Evolutionary conservation across 1,140 invertebrate species (phyloP), one percentile per base, ranked within the genome.

Genomic region (Drosophila erecta): DNA sequence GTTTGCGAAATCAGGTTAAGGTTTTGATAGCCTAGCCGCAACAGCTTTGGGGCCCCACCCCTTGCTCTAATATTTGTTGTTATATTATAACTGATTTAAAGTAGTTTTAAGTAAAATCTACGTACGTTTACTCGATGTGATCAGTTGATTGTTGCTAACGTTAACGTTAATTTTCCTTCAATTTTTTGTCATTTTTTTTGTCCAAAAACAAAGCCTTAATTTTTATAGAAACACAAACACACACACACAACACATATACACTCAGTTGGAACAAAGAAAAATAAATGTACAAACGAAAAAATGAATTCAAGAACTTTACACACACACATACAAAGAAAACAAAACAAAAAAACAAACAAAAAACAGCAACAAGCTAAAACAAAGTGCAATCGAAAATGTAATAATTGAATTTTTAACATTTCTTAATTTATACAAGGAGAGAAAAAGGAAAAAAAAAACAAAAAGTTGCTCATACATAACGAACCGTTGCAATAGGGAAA

Each of bases 121-220:
- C 66, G 56, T 80, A 73, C 33, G 70, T 84, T 76, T 76, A 75
- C 70, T 62, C 54, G 69, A 86, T 86, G 84, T 87, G 79, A 87
- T 87, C 84, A 86, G 74, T 87, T 87, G 67, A 87, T 81, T 87
- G 84, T 87, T 87, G 79, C 83, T 87, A 87, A 76, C 30, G 30
- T 74, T 24, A 70, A 74, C 77, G 51, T 74, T 80, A 74, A 70
- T 66, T 74, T 76, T 50, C 55, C 62, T 51, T 66, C 47, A 54
- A 76, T 35, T 49, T 38, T 61, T 51, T 55, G 17, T 54, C 49
- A 41, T 56, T 73, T 55, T 53, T 64, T 66, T 55, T 46, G 43
- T 50, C 58, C 33, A 49, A 47, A 27, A 40, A 41, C 51, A 76
- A 73, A 64, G 43, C 37, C 27, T 64, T 62, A 70, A 65, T 67